These are phyloP conservation scores for Poeciliopsis retropinna DNA, from an alignment of 2,113 vertebrate genomes.

Conservation along the genomic window DNA sequence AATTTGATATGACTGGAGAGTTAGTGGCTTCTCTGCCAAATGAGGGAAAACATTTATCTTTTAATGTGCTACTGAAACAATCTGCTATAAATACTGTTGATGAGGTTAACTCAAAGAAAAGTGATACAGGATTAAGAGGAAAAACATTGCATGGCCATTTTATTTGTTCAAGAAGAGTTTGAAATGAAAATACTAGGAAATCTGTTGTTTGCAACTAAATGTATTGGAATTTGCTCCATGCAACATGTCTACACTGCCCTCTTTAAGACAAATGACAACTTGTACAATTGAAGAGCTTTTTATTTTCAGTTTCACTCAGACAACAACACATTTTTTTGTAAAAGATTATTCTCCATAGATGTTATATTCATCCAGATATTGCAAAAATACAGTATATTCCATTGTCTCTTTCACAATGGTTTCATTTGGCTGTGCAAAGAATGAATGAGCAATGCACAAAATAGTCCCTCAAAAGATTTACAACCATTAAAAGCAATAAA, in stretches of 20 bases:
- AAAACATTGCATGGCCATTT: neutral
- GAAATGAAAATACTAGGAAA: too few species aligned
- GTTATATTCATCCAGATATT: conserved; percentile 53
- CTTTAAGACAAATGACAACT: conserved; percentile 30
- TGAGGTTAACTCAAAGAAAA: neutral
- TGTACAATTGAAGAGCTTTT: conserved; percentile 61
- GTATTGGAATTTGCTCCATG: too few species aligned
- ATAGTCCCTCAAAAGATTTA: conserved; percentile 35
- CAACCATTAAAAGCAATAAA: conserved; percentile 62
- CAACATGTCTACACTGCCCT: conserved; percentile 22
- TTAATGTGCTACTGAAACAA: neutral
- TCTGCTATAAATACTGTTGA: neutral
- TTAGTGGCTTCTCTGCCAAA: conserved; percentile 1
- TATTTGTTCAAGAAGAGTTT: neutral
- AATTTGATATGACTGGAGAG: neutral
- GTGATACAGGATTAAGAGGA: neutral
- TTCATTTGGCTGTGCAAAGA: conserved; percentile 56
- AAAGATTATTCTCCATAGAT: conserved; percentile 60
- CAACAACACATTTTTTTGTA: conserved; percentile 55
- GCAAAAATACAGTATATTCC: conserved; percentile 67
- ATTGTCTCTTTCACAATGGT: conserved; percentile 65
- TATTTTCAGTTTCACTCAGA: conserved; percentile 63
- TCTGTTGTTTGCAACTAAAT: too few species aligned
- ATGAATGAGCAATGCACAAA: conserved; percentile 45
- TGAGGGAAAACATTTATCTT: neutral